These are phyloP conservation scores for Gavialis gangeticus DNA, from an alignment of 2,113 vertebrate species.

Conservation along the genomic window DNA sequence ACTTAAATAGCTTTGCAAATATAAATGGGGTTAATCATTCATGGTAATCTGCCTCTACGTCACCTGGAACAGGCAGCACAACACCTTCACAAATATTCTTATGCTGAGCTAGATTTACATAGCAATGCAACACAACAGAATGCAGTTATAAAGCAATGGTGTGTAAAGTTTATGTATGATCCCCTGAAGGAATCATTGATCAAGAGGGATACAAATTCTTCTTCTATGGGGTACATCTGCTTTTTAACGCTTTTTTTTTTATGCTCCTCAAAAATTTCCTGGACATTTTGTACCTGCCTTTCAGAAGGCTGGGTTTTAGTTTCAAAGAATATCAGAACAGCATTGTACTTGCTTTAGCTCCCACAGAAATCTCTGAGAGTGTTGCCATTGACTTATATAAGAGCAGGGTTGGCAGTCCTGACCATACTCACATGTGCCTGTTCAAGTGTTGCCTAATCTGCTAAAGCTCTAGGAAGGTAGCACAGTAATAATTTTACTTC, in stretches of 20 bases:
- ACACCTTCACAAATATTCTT: conserved; percentile 56
- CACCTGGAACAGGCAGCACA: conserved; percentile 55
- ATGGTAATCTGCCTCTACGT: conserved; percentile 43
- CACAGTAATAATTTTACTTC: background rate
- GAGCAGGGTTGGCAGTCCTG: background rate
- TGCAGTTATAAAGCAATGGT: background rate
- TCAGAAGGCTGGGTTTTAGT: background rate
- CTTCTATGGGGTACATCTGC: background rate
- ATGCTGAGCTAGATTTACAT: background rate
- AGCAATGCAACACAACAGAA: conserved; percentile 9
- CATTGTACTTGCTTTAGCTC: rapidly evolving
- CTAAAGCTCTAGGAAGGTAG: background rate
- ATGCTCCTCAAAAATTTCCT: background rate
- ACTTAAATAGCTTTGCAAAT: background rate
- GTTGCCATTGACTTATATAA: background rate
- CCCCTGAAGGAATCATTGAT: background rate
- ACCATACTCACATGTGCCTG: background rate
- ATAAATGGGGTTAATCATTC: background rate
- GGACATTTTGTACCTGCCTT: background rate
- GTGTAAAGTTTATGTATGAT: background rate
- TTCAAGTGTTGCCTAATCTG: background rate
- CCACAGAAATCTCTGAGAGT: background rate
- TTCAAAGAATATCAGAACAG: background rate
- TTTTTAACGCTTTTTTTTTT: background rate
- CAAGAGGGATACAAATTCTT: background rate